Evolutionary conservation across 2,888 invertebrate genomes (phyloP).

Genomic region (Lasioglossum figueresi): DNA sequence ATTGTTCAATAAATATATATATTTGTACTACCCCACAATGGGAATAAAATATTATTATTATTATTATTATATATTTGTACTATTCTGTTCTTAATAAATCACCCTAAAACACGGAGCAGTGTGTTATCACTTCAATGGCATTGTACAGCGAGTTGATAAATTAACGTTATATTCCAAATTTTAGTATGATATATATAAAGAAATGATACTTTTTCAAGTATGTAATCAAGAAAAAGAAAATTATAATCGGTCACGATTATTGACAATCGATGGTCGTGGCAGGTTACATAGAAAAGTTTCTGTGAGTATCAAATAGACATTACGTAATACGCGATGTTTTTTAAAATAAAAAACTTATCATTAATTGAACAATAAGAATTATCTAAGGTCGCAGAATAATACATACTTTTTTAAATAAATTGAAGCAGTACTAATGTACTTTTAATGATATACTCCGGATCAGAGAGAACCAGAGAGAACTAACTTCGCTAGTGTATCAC

Average conservation of each 20-base stretch:
- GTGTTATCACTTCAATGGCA: not conserved
- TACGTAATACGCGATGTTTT: conserved; percentile 32
- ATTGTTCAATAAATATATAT: not conserved
- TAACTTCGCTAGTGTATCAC: conserved; percentile 21
- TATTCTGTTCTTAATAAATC: not conserved
- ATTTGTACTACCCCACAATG: no score
- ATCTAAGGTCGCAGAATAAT: not conserved
- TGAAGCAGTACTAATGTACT: conserved; percentile 1
- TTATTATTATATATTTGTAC: no score
- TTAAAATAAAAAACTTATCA: not conserved
- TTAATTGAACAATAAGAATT: not conserved
- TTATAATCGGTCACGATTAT: not conserved
- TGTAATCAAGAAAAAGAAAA: not conserved
- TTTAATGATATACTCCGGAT: not conserved
- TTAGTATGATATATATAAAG: not conserved
- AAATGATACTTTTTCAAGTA: not conserved
- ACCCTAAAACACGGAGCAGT: no score
- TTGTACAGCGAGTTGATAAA: not conserved
- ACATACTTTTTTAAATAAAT: conserved; percentile 33
- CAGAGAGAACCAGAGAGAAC: not conserved
- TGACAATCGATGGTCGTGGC: not conserved
- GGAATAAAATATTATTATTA: no score
- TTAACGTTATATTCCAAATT: not conserved
- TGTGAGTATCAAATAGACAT: not conserved
- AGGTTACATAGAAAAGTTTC: conserved; percentile 4